phyloP scores from a whole-genome alignment of 2,797 vertebrate species.

The Gallirallus australis region DNA sequence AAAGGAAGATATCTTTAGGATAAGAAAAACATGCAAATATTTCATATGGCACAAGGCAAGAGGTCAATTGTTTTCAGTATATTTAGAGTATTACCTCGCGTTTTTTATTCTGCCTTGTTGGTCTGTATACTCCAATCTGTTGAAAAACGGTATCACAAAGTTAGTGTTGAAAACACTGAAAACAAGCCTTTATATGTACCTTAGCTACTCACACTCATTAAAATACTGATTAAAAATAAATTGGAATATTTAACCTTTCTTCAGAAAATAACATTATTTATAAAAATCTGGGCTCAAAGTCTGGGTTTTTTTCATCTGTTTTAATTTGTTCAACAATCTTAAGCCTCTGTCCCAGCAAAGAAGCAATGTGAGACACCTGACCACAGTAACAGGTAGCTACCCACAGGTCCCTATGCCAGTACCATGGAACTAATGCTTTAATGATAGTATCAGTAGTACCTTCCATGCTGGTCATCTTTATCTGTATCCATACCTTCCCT shows the following conservation, averaged over 20 bases:
- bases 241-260: not conserved
- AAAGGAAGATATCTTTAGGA: not conserved
- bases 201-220: not conserved
- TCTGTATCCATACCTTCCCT: conserved; percentile 97
- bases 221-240: not conserved
- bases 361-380: not conserved
- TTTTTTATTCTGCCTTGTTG: conserved; percentile 97
- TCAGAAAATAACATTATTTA: not conserved
- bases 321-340: not conserved
- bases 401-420: not conserved
- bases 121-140: conserved; percentile 85
- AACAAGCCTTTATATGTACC: not conserved
- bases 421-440: not conserved
- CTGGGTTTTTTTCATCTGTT: not conserved
- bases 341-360: not conserved
- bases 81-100: conserved; percentile 86
- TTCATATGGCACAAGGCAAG: not conserved
- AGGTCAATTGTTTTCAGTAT: not conserved
- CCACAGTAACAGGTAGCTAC: not conserved
- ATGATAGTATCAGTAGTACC: conserved; percentile 80
- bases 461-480: conserved; percentile 93
- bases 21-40: not conserved
- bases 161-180: conserved; percentile 1
- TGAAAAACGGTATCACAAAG: not conserved
- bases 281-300: not conserved